Evolutionary conservation across 2,888 invertebrate genomes (phyloP), one percentile per base, ranked within the genome.

Genomic region (Sturmia bella): DNA sequence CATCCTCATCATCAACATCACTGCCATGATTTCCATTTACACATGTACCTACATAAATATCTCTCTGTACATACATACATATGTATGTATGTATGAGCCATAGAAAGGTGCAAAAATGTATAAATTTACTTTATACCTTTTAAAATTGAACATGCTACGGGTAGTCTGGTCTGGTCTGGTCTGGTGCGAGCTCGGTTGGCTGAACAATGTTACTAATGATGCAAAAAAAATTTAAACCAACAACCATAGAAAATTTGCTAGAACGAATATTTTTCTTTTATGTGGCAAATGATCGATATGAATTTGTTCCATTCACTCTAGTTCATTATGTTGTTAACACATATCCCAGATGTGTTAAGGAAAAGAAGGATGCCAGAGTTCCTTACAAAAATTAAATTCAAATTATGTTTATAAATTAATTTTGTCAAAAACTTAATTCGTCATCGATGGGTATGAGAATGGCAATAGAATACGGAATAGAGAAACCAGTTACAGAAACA

Each of bases 141-240:
- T 1, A 24, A 19, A n/a, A 19, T 64, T n/a, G n/a, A 32, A 32
- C 32, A 32, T 7, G 7, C 7, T 9, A 32, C 48, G 5, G 13
- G 4, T 43, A 11, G n/a, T 15, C 3, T 15, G 9, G 9, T 12
- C 48, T 48, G 48, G 17, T 2, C n/a, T n/a, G 3, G 17, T 17
- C 17, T 59, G 48, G 11, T 21, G n/a, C 3, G 17, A 21, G 37
- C 32, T 2, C 12, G n/a, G 3, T 45, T 48, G 15, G 7, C 11
- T 15, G 21, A 70, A 69, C 32, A 63, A 56, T 70, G 56, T 77
- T 24, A 56, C 69, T 69, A 70, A 77, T 77, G 77, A 70, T 70
- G 37, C 24, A 70, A 50, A 69, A 50, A 69, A 12, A 45, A 52
- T 68, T 75, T 50, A 6, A 45, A 54, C 45, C 21, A 45, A 43